Percentiles rank a stretch among this genome's conserved stretches.
phyloP scores from a whole-genome alignment of 1,140 invertebrate genomes.

The Drosophila gunungcola region DNA sequence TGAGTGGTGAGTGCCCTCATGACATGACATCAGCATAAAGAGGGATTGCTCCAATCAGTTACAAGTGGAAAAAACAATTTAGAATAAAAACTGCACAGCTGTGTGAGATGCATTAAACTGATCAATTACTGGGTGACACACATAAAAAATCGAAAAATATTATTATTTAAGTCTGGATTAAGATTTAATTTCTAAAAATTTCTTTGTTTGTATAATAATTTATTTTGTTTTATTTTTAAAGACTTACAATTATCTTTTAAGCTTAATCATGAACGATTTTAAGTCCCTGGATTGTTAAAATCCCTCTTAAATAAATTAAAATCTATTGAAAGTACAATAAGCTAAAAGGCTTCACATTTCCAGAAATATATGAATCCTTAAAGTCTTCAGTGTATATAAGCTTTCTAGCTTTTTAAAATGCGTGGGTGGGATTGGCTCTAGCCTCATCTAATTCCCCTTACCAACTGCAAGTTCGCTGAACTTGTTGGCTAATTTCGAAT shows the following conservation, averaged over 20 bases:
- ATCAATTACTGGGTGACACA: no score
- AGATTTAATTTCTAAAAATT: neutral
- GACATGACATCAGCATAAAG: constrained; percentile 41
- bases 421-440: constrained; percentile 1
- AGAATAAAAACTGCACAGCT: no score
- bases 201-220: neutral
- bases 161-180: no score
- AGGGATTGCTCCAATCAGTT: constrained; percentile 11
- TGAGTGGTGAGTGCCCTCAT: constrained; percentile 8
- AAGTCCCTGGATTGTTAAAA: no score
- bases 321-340: no score
- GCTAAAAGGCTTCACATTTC: no score
- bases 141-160: no score
- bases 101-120: no score
- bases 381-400: constrained; percentile 12
- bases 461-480: constrained; percentile 39
- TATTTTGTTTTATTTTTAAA: no score
- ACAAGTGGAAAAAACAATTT: neutral
- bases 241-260: no score
- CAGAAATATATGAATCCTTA: neutral
- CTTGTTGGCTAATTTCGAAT: constrained; percentile 68
- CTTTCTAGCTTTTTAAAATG: constrained; percentile 18
- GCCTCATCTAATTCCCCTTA: constrained; percentile 25
- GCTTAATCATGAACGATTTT: no score
- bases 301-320: no score